A percentile compares a stretch with the other conserved stretches of the same genome.
Conservation (phyloP, 2,113 vertebrate species). For the Rhabdomys dilectus region DNA sequence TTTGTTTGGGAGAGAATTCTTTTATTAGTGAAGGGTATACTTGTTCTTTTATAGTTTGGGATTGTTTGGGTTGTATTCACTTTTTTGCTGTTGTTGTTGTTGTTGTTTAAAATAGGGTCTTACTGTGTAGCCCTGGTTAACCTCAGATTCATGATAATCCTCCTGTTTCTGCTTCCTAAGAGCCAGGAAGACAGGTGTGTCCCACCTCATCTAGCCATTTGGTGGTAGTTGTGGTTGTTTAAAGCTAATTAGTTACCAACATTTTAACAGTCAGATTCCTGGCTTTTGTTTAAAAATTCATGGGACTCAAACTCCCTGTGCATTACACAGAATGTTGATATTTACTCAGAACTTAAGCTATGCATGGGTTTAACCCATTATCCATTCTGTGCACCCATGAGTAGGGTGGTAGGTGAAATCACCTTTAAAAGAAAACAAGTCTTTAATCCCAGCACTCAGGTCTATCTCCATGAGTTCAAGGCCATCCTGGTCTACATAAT, state of each 20-base stretch:
- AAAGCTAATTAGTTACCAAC: constrained; percentile 1
- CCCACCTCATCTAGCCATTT: background rate
- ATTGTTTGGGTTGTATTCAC: background rate
- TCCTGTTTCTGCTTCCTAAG: background rate
- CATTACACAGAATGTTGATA: background rate
- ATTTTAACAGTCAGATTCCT: constrained; percentile 52
- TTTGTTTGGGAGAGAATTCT: background rate
- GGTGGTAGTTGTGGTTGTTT: background rate
- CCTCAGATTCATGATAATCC: too few species aligned
- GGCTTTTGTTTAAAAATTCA: constrained; percentile 49
- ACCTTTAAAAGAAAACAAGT: background rate
- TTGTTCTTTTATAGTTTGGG: background rate
- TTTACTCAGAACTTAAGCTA: background rate
- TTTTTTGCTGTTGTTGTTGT: background rate
- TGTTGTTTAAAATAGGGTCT: background rate
- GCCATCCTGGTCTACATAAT: background rate
- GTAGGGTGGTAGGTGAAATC: background rate
- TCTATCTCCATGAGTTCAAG: too few species aligned
- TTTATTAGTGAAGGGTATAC: background rate
- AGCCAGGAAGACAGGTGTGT: background rate
- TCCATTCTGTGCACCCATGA: background rate
- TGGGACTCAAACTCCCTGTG: background rate
- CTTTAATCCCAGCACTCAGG: background rate
- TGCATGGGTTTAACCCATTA: background rate
- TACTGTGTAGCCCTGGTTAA: background rate